phyloP scores from a whole-genome alignment of 1,140 invertebrate species.

The Periplaneta americana region DNA sequence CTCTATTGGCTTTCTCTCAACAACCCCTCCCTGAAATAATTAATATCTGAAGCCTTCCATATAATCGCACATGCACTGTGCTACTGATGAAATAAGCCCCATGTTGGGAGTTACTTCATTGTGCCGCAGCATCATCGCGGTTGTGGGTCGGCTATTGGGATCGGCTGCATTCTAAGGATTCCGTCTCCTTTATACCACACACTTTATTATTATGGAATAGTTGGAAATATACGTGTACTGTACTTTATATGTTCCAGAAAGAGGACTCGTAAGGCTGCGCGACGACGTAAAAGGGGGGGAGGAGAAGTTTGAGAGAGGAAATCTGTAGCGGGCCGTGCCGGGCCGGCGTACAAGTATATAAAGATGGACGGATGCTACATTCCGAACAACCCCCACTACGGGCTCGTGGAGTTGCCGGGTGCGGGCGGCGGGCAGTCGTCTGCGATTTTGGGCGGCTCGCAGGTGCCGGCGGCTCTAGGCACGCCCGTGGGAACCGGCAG shows the following conservation, averaged over 20 bases:
- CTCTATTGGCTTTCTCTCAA: not conserved
- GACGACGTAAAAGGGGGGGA: not conserved
- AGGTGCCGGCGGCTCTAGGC: not conserved
- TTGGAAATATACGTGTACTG: not conserved
- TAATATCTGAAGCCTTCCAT: not conserved
- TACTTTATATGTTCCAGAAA: not conserved
- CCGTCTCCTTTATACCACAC: too few relatives aligned
- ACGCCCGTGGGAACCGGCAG: not conserved
- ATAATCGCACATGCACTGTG: not conserved
- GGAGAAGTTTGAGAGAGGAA: not conserved
- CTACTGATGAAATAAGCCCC: too few relatives aligned
- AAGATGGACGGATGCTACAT: conserved; percentile 26
- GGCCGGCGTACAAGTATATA: not conserved
- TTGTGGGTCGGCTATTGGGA: not conserved
- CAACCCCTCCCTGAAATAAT: not conserved
- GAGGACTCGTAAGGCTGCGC: not conserved
- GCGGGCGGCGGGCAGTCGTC: not conserved
- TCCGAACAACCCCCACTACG: conserved; percentile 28
- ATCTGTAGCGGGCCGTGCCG: too few relatives aligned
- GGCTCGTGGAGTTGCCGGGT: conserved; percentile 13
- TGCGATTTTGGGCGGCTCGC: not conserved
- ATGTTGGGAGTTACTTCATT: too few relatives aligned
- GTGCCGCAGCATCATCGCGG: not conserved
- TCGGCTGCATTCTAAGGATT: not conserved
- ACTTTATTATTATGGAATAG: not conserved